Conservation (phyloP, 2,113 vertebrate species). For the Fukomys damarensis region DNA sequence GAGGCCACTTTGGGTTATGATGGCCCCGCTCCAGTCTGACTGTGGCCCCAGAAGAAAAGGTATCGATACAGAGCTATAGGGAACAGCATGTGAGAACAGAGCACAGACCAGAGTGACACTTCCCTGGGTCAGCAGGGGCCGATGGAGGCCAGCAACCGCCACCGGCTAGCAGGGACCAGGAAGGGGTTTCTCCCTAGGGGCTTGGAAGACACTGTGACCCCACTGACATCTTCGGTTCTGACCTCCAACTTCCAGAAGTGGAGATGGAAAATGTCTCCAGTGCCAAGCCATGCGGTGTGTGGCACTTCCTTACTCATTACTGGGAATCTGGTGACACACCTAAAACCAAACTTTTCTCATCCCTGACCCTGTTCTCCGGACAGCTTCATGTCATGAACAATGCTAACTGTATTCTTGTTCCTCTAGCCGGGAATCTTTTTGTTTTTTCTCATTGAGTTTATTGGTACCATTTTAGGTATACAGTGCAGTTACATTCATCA, state of each 20-base stretch:
- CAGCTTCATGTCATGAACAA: not conserved
- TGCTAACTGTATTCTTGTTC: not conserved
- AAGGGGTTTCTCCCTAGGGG: not conserved
- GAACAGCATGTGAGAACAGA: not conserved
- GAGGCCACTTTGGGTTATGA: not conserved
- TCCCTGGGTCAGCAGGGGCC: fast-evolving
- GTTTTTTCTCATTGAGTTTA: too few species aligned
- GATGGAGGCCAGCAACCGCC: not conserved
- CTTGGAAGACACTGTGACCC: not conserved
- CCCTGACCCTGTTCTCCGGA: not conserved
- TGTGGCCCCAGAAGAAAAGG: not conserved
- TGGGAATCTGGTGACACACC: not conserved
- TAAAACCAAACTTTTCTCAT: not conserved
- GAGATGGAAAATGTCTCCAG: too few species aligned
- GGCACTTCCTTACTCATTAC: too few species aligned
- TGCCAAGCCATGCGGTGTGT: fast-evolving
- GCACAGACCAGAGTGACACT: not conserved
- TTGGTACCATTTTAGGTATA: too few species aligned
- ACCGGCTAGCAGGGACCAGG: not conserved
- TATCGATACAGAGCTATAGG: fast-evolving
- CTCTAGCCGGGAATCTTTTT: too few species aligned
- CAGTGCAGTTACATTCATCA: too few species aligned
- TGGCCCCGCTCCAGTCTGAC: fast-evolving
- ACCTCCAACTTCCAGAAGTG: not conserved
- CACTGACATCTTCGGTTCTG: not conserved